Evolutionary conservation across 2,797 vertebrate genomes (phyloP), one percentile per base, ranked within the genome.

Genomic region (Margarornis squamiger): DNA sequence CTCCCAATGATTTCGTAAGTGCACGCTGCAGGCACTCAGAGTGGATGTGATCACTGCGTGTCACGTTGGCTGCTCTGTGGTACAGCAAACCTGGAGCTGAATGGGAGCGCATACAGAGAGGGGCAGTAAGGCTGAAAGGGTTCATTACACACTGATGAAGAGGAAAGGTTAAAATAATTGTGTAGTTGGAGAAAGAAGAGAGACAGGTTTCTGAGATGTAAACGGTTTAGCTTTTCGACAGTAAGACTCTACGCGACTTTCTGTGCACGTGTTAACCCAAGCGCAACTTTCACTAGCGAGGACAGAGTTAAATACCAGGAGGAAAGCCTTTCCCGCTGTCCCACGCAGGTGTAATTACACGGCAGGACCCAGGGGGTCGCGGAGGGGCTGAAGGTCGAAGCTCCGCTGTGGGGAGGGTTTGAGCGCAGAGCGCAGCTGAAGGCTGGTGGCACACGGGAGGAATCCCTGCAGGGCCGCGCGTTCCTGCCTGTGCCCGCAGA

Each of bases 21-120:
- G 36, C 21, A 26, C 0, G 3, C 36, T 88, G 73, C 65, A 91
- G 74, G 62, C 73, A 54, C 39, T 86, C 49, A 13, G 65, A 62
- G 62, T 7, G 80, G 62, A 66, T n/a, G 51, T 14, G 55, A 93
- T 52, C 83, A 48, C 55, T 81, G 9, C 7, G 2, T 17, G 23
- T 72, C 78, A 70, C 0, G 1, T 12, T 27, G 8, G 86, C 62
- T 88, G 4, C 58, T 51, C 9, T 0, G 1, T 3, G 29, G 49
- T 59, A 49, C 5, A 10, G 65, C 27, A 65, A 83, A 88, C 3
- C 6, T 0, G 21, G 3, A 70, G 34, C 18, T 72, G 32, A 71
- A 88, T 6, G 14, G 46, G 26, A 84, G 7, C 4, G 19, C 75
- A 59, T 63, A 49, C 4, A 75, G 29, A 70, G 29, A 78, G 6